Percentiles rank a stretch among this genome's conserved stretches.
phyloP scores from a whole-genome alignment of 1,140 invertebrate species.

The Bombus breviceps region DNA sequence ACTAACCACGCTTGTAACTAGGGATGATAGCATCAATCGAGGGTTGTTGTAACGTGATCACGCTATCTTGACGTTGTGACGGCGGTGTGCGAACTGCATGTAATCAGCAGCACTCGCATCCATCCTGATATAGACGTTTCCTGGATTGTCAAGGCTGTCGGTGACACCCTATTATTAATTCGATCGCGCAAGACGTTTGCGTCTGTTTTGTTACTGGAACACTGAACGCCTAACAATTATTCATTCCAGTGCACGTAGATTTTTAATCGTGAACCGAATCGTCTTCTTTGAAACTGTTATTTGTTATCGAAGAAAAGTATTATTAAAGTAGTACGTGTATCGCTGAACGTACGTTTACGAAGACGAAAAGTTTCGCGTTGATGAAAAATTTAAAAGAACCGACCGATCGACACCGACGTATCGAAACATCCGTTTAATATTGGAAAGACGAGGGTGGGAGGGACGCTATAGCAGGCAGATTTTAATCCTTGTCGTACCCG shows the following conservation, averaged over 20 bases:
- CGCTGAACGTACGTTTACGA: background rate
- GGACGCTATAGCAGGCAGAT: conserved; percentile 76
- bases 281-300: background rate
- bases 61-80: conserved; percentile 61
- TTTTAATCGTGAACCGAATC: background rate
- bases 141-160: conserved; percentile 58
- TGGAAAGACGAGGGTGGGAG: conserved; percentile 51
- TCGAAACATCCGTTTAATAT: conserved; percentile 80
- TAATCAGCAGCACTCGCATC: conserved; percentile 59
- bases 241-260: background rate
- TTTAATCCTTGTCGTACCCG: conserved; percentile 81
- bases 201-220: background rate
- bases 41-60: conserved; percentile 61
- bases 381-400: conserved; percentile 32
- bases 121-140: conserved; percentile 64
- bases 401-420: conserved; percentile 70
- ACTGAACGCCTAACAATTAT: background rate
- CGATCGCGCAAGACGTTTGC: background rate
- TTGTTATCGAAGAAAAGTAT: no score
- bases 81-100: conserved; percentile 55
- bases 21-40: conserved; percentile 47
- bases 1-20: conserved; percentile 35
- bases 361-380: background rate
- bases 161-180: conserved; percentile 49
- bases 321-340: no score